These are phyloP conservation scores for Vidua macroura DNA, from an alignment of 2,113 vertebrate genomes.

Conservation along the genomic window DNA sequence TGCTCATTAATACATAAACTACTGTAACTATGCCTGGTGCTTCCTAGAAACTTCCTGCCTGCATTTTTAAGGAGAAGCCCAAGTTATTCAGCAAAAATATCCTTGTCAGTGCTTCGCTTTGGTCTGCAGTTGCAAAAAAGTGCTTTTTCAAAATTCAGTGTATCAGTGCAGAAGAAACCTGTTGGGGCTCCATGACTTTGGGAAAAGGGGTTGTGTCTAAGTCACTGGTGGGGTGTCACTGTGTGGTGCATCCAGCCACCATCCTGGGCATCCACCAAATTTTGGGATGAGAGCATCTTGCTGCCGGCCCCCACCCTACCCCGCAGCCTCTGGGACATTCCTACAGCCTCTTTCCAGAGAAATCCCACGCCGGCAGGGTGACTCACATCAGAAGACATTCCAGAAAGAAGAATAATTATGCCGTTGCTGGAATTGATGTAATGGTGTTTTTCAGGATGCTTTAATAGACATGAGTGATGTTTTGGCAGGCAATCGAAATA, in stretches of 20 bases:
- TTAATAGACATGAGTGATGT: slow-evolving; percentile 73
- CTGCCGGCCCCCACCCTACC: slow-evolving; percentile 1
- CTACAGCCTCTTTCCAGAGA: slow-evolving; percentile 66
- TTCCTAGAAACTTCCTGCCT: not conserved
- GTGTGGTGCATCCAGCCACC: not conserved
- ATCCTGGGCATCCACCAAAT: not conserved
- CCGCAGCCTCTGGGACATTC: slow-evolving; percentile 61
- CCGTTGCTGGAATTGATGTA: slow-evolving; percentile 76
- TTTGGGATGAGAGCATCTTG: not conserved
- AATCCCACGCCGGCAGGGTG: slow-evolving; percentile 70
- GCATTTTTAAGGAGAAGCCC: not conserved
- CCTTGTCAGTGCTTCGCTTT: not conserved
- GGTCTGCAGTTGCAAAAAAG: not conserved
- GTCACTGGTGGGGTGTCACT: not conserved
- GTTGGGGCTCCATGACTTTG: not conserved
- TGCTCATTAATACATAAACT: not conserved
- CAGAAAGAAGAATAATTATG: slow-evolving; percentile 77
- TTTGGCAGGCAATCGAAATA: slow-evolving; percentile 74
- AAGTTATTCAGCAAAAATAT: not conserved
- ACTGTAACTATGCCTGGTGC: not conserved
- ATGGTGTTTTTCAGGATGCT: slow-evolving; percentile 77
- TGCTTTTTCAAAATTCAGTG: not conserved
- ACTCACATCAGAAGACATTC: slow-evolving; percentile 80
- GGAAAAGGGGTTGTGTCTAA: not conserved
- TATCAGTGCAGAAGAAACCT: not conserved